These are phyloP conservation scores for Somateria mollissima DNA, from an alignment of 2,797 vertebrate genomes.

Conservation along the genomic window DNA sequence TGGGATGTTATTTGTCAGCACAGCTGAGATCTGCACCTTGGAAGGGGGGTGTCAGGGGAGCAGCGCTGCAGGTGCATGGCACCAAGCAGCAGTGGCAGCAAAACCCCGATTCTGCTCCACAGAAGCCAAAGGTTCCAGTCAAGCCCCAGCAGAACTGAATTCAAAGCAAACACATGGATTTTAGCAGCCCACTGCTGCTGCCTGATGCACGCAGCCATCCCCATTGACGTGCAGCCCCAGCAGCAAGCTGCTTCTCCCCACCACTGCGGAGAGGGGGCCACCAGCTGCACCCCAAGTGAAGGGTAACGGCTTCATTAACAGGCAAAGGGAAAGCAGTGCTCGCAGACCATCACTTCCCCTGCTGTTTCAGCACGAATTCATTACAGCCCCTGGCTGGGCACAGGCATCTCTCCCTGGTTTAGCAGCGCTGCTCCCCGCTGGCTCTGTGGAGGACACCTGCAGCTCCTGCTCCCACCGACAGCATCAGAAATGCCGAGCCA, in stretches of 20 bases:
- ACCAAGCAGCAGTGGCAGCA: accelerated
- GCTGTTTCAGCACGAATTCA: accelerated
- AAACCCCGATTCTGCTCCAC: accelerated
- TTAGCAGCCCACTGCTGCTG: too few species aligned
- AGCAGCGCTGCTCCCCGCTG: background rate
- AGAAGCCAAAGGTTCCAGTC: background rate
- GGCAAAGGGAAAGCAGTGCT: too few species aligned
- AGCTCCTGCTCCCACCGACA: accelerated
- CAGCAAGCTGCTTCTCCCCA: background rate
- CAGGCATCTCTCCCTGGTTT: accelerated
- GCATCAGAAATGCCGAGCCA: background rate
- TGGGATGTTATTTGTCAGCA: background rate
- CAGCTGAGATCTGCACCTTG: background rate
- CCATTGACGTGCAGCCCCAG: too few species aligned
- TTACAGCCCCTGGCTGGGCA: accelerated
- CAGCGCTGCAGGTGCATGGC: accelerated
- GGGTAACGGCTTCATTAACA: background rate
- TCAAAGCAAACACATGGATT: accelerated
- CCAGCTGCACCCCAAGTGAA: background rate
- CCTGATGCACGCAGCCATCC: too few species aligned
- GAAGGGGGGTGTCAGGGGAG: background rate
- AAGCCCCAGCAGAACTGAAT: accelerated
- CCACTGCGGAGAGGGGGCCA: accelerated
- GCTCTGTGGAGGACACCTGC: background rate
- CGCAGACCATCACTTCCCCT: accelerated